Conservation (phyloP, 2,113 vertebrate species). For the Struthio camelus region DNA sequence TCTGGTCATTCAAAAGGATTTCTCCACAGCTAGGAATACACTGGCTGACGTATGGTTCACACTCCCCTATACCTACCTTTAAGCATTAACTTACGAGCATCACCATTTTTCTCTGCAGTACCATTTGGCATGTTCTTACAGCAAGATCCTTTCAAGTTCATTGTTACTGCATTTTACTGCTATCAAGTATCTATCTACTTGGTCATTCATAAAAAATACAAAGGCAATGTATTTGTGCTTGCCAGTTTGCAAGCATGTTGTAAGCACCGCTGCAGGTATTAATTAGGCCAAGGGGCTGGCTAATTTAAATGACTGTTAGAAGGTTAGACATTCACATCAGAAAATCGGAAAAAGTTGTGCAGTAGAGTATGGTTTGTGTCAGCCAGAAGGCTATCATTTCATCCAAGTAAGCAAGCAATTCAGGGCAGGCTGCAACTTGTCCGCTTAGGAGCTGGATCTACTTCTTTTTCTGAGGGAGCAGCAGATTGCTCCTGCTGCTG, state of each 20-base stretch:
- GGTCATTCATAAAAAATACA: neutral
- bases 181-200: neutral
- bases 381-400: neutral
- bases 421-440: neutral
- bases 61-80: neutral
- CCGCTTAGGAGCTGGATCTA: neutral
- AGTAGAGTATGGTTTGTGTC: neutral
- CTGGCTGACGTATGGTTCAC: neutral
- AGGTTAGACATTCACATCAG: neutral
- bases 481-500: neutral
- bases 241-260: neutral
- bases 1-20: neutral
- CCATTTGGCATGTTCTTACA: neutral
- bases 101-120: neutral
- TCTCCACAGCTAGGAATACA: neutral
- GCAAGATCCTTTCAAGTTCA: neutral
- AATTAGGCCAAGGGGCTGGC: fast-evolving
- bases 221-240: neutral
- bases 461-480: neutral
- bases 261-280: fast-evolving
- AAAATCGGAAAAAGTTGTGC: neutral
- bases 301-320: neutral
- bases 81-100: neutral
- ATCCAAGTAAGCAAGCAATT: neutral
- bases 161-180: neutral